Percentiles rank a stretch among this genome's conserved stretches.
Evolutionary conservation across 1,140 invertebrate genomes (phyloP).

Genomic region (Drosophila tropicalis): DNA sequence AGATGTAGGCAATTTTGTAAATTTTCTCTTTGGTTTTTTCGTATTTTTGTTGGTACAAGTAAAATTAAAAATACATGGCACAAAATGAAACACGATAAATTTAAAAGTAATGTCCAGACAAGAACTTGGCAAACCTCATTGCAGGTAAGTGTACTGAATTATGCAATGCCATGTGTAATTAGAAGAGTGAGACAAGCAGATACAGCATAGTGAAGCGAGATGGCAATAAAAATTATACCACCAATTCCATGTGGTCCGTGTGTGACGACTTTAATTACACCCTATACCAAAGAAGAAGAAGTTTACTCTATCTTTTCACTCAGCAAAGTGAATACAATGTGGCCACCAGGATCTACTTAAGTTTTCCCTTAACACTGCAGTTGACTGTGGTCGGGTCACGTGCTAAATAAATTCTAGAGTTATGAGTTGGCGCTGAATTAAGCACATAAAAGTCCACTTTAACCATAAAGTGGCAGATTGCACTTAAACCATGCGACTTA

Average conservation of each 20-base stretch:
- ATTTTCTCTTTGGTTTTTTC: slow-evolving; percentile 1
- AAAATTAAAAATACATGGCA: slow-evolving; percentile 26
- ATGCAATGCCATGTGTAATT: slow-evolving; percentile 21
- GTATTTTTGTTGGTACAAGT: not conserved
- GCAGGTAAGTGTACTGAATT: slow-evolving; percentile 17
- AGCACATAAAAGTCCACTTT: not conserved
- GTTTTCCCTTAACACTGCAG: not conserved
- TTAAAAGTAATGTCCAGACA: slow-evolving; percentile 5
- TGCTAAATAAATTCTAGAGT: slow-evolving; percentile 3
- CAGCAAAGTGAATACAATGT: not conserved
- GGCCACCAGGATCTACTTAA: not conserved
- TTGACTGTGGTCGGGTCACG: not conserved
- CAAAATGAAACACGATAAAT: slow-evolving; percentile 20
- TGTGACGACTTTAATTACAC: slow-evolving; percentile 9
- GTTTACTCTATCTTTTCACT: not conserved
- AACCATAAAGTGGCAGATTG: not conserved
- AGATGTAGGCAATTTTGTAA: slow-evolving; percentile 5
- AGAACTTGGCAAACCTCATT: slow-evolving; percentile 16
- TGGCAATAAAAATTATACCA: slow-evolving; percentile 6
- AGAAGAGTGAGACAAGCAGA: not conserved
- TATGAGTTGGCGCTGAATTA: slow-evolving; percentile 7
- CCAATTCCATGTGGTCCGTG: not conserved
- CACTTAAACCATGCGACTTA: not conserved
- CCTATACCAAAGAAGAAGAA: not conserved
- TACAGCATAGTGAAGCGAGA: not conserved